Evolutionary conservation across 2,888 invertebrate species (phyloP), one percentile per base, ranked within the genome.

Genomic region (Drosophila paramelanica): DNA sequence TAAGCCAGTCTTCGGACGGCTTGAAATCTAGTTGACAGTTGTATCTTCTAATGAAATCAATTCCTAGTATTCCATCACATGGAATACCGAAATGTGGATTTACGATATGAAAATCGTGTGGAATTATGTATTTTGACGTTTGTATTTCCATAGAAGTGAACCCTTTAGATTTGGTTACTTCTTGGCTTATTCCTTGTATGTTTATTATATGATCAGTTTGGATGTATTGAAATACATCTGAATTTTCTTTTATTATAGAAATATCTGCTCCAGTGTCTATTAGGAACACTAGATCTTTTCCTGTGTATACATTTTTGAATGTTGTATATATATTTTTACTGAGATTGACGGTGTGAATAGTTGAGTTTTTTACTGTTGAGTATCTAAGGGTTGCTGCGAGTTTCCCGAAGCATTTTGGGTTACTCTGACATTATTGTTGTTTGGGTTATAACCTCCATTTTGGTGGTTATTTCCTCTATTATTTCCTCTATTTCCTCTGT

Each of bases 51-150:
- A 43, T 43, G 8, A 43, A 43, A 25, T 43, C 23, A 13, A 43
- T 43, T 23, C 45, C 25, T 45, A 45, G 1, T 45, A 45, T 45
- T 7, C 45, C 45, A 13, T 45, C 45, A 25, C 45, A 55, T 2
- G 61, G 49, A 17, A 55, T 43, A n/a, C 55, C 27, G 38, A 55
- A 49, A 27, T 62, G 7, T 33, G n/a, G 36, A 14, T 41, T 41
- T 14, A 41, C 31, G 0, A 42, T 20, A 11, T 42, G 20, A 20
- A 42, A 20, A 36, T 36, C 13, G 13, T 36, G 36, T 13, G 36
- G 36, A 5, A 36, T 13, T 36, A 36, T 36, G 5, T 42, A 20
- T 10, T 20, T 4, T 11, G 8, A 3, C 0, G 20, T 20, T 8
- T 42, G 17, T 42, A 42, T 42, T 17, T 36, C 36, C 1, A 13